Evolutionary conservation across 2,113 vertebrate species (phyloP), one percentile per base, ranked within the genome.

Genomic region (Gorsachius goisagi): DNA sequence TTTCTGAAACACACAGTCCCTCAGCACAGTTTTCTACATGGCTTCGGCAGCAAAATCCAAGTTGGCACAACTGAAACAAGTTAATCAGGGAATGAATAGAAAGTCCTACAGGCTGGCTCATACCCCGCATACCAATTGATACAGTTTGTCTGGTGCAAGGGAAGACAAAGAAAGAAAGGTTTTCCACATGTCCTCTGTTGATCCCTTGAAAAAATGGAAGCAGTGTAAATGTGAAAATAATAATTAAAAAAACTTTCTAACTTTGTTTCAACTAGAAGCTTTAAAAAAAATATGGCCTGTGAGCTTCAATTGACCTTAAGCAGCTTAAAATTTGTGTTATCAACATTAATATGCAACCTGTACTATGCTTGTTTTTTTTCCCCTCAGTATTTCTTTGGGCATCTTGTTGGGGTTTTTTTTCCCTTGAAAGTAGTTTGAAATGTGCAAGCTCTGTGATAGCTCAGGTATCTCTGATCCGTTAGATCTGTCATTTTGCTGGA

Each of bases 291-390:
- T 53, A 16, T 3, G 8, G 15, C 11, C 45, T 80, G 26, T 68
- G 41, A 59, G 16, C 20, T 68, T 79, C 77, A 32, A 5, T 23
- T 37, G 23, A 27, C 56, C 75, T 75, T 5, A 56, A 30, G 47
- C 32, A 85, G 35, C 55, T 79, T 59, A 4, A 73, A n/a, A 56
- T 45, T 76, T 22, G 45, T 59, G n/a, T 87, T 83, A 53, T 15
- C 44, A n/a, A 33, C 9, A 15, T 60, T 35, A 66, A n/a, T 45
- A 45, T 32, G 15, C 45, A 72, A 11, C 22, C 10, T 28, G 9
- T 6, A 2, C 47, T 30, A 1, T 53, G 37, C 30, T 63, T 50
- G 26, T 6, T 0, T 49, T n/a, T 67, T 53, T 2, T 5, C 9
- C 9, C 15, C 27, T 60, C 15, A 5, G 10, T 22, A 39, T 72